Conservation (phyloP, 2,113 vertebrate species). For the Beaufortia kweichowensis region DNA sequence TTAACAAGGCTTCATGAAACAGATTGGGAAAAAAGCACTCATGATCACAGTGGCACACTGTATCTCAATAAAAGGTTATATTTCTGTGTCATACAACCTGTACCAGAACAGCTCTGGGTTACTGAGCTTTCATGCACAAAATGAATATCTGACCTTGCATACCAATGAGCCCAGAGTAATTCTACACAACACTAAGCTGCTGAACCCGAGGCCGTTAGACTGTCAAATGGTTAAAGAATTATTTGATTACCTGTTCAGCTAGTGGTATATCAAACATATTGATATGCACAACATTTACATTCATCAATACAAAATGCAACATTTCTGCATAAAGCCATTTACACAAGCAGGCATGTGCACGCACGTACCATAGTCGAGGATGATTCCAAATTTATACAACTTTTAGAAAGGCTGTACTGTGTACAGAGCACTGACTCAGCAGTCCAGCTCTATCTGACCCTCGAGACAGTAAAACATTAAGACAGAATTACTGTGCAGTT, state of each 20-base stretch:
- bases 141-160: slow-evolving; percentile 14
- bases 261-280: too few species aligned
- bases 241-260: not conserved
- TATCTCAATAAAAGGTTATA: slow-evolving; percentile 10
- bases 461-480: slow-evolving; percentile 19
- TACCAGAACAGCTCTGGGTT: not conserved
- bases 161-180: slow-evolving; percentile 12
- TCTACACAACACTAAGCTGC: slow-evolving; percentile 16
- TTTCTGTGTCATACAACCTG: slow-evolving; percentile 14
- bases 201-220: slow-evolving; percentile 20
- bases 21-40: not conserved
- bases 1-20: not conserved
- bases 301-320: too few species aligned
- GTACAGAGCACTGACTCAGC: not conserved
- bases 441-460: slow-evolving; percentile 3
- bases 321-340: too few species aligned
- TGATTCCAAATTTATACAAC: not conserved
- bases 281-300: too few species aligned
- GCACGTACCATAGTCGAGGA: not conserved
- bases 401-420: not conserved
- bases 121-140: slow-evolving; percentile 8
- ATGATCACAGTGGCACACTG: slow-evolving; percentile 3
- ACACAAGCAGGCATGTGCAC: not conserved
- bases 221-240: not conserved
- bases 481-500: not conserved